A percentile compares a stretch with the other conserved stretches of the same genome.
Evolutionary conservation across 2,113 vertebrate genomes (phyloP).

Genomic region (Catharus minimus): DNA sequence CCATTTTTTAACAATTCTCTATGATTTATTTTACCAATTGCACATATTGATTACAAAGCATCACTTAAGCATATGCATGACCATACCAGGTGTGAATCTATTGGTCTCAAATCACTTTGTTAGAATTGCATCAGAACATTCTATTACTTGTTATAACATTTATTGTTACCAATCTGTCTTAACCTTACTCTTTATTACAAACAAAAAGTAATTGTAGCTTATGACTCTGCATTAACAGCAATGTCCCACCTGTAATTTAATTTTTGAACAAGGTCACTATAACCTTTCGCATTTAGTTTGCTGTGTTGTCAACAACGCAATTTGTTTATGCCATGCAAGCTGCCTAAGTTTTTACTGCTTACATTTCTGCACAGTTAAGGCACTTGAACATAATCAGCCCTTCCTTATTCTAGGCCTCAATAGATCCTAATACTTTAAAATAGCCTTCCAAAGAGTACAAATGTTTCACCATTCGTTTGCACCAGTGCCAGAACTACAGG

Average conservation of each 20-base stretch:
- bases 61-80: not conserved
- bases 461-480: not conserved
- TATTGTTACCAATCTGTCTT: not conserved
- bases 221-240: not conserved
- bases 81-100: not conserved
- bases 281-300: not conserved
- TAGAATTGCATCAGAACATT: not conserved
- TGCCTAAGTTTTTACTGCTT: not conserved
- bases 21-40: not conserved
- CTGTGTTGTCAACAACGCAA: not conserved
- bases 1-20: not conserved
- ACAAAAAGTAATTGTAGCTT: not conserved
- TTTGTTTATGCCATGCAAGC: not conserved
- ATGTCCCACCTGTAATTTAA: not conserved
- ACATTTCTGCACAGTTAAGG: not conserved
- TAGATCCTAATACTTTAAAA: not conserved
- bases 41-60: not conserved
- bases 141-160: not conserved
- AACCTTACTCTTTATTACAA: not conserved
- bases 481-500: not conserved
- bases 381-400: not conserved
- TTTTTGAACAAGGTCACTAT: constrained; percentile 27
- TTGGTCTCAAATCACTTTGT: not conserved
- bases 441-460: not conserved
- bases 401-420: not conserved